phyloP scores from a whole-genome alignment of 2,797 vertebrate genomes.

The Falco cherrug region DNA sequence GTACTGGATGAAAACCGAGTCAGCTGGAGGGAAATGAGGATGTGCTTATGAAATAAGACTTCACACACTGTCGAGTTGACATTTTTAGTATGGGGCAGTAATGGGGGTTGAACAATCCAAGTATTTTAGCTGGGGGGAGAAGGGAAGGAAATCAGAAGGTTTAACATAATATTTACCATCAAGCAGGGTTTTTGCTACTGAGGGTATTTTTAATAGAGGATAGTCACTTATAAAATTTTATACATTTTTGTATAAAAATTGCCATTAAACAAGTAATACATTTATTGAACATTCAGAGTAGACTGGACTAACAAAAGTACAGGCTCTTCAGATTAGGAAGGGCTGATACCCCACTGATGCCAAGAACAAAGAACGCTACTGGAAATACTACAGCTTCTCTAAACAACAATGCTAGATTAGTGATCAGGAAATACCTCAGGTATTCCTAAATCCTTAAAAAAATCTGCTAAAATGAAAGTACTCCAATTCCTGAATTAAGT shows the following conservation, averaged over 20 bases:
- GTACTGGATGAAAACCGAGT: background rate
- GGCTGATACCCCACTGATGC: background rate
- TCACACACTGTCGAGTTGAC: constrained; percentile 2
- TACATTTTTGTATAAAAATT: background rate
- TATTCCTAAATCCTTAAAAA: background rate
- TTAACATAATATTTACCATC: background rate
- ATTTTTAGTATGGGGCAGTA: background rate
- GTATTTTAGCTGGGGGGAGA: background rate
- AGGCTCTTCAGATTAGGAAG: background rate
- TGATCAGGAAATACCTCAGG: background rate
- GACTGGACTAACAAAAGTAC: background rate
- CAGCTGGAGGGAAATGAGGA: background rate
- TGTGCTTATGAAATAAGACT: background rate
- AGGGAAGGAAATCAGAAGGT: background rate
- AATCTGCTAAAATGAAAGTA: background rate
- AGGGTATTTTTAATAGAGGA: background rate
- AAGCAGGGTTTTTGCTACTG: background rate
- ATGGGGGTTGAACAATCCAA: background rate
- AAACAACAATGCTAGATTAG: background rate
- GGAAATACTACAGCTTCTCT: background rate
- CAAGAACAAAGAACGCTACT: background rate
- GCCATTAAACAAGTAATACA: background rate
- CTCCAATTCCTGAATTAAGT: background rate
- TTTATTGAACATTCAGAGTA: background rate
- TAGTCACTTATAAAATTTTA: background rate